Conservation (phyloP, 2,888 invertebrate species). For the Pyrochroa serraticornis region DNA sequence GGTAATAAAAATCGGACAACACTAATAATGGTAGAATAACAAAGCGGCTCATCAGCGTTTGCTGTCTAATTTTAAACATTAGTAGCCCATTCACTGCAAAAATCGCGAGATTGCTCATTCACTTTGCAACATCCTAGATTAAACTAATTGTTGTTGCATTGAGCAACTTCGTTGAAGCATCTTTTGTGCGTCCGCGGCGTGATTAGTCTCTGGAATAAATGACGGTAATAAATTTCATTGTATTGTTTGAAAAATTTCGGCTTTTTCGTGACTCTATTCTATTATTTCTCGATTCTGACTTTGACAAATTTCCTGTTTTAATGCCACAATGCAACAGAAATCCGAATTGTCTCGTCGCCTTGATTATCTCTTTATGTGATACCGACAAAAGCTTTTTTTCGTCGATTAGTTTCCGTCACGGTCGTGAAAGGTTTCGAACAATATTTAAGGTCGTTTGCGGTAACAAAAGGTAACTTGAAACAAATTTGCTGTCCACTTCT, state of each 20-base stretch:
- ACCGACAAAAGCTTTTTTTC: constrained; percentile 7
- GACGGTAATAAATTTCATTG: constrained; percentile 11
- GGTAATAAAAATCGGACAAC: constrained; percentile 22
- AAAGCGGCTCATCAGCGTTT: constrained; percentile 7
- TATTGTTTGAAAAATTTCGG: constrained; percentile 9
- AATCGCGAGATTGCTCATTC: background rate
- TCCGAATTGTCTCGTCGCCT: constrained; percentile 3
- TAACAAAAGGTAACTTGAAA: constrained; percentile 37
- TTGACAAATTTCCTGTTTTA: constrained; percentile 13
- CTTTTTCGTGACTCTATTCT: constrained; percentile 5
- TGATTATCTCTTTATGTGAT: constrained; percentile 4
- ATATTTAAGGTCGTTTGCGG: constrained; percentile 35
- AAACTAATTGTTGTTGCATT: too few species aligned
- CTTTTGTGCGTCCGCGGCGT: background rate
- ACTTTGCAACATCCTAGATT: too few species aligned
- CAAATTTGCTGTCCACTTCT: constrained; percentile 26
- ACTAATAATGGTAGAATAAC: constrained; percentile 5
- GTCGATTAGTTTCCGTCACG: constrained; percentile 7
- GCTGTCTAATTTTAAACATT: constrained; percentile 8
- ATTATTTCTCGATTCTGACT: constrained; percentile 11
- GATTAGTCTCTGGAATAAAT: constrained; percentile 11
- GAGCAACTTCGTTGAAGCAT: too few species aligned
- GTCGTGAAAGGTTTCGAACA: background rate
- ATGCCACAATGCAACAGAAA: constrained; percentile 8
- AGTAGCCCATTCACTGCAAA: constrained; percentile 1